Conservation (phyloP, 2,113 vertebrate genomes). For the Cygnus atratus region DNA sequence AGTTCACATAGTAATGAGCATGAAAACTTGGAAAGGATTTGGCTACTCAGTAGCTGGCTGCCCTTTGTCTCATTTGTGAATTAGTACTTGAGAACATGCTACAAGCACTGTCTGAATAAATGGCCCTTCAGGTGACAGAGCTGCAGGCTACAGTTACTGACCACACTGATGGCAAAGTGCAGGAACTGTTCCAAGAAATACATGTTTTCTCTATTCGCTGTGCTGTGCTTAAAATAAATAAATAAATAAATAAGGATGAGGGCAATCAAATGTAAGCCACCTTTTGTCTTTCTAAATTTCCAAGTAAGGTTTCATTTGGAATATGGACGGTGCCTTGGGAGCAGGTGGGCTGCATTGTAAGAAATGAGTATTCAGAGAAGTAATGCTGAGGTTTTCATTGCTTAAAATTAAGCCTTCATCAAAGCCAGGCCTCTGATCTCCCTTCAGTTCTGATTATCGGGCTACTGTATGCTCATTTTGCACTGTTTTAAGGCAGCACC, state of each 20-base stretch:
- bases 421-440: neutral
- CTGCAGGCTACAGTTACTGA: neutral
- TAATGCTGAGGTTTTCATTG: neutral
- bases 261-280: neutral
- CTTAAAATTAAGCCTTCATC: neutral
- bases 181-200: neutral
- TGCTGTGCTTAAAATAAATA: neutral
- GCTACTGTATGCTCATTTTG: neutral
- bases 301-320: neutral
- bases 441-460: neutral
- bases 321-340: neutral
- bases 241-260: neutral
- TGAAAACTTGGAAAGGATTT: constrained; percentile 7
- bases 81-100: neutral
- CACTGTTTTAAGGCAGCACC: neutral
- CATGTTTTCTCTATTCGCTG: neutral
- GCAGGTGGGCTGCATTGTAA: neutral
- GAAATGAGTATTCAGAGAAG: neutral
- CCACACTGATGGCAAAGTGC: neutral
- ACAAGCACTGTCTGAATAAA: neutral
- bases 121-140: neutral
- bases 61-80: neutral
- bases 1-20: neutral
- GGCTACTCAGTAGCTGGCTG: neutral
- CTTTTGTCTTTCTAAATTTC: neutral